Evolutionary conservation across 2,113 vertebrate genomes (phyloP).

Genomic region (Chroicocephalus ridibundus): DNA sequence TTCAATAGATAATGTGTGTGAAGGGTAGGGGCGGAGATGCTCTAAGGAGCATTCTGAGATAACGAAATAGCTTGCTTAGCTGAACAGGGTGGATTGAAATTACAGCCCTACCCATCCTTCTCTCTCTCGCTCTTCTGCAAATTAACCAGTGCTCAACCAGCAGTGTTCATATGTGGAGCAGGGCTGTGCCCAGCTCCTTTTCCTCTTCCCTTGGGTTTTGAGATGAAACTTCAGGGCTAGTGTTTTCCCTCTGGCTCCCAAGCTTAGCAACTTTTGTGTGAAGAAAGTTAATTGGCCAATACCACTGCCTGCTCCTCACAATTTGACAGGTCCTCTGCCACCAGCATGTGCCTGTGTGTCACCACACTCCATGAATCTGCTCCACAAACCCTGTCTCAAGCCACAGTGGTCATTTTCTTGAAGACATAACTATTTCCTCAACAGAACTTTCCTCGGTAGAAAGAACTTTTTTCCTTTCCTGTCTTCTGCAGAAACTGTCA

Average conservation of each 20-base stretch:
- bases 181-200: neutral
- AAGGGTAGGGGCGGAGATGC: neutral
- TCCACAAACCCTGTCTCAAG: neutral
- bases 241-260: neutral
- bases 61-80: neutral
- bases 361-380: neutral
- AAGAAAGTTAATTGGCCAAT: neutral
- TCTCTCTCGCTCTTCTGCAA: neutral
- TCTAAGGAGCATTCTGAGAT: neutral
- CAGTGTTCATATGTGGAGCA: neutral
- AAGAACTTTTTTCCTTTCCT: neutral
- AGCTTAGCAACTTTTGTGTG: neutral
- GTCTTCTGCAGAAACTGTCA: neutral
- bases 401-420: neutral
- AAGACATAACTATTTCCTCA: neutral
- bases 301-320: accelerated
- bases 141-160: accelerated
- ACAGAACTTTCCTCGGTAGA: neutral
- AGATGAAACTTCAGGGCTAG: neutral
- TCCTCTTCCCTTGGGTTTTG: neutral
- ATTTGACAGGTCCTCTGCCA: neutral
- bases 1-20: neutral
- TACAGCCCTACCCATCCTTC: neutral
- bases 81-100: neutral
- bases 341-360: accelerated